Conservation (phyloP, 2,113 vertebrate species). For the Sylvilagus bachmani region DNA sequence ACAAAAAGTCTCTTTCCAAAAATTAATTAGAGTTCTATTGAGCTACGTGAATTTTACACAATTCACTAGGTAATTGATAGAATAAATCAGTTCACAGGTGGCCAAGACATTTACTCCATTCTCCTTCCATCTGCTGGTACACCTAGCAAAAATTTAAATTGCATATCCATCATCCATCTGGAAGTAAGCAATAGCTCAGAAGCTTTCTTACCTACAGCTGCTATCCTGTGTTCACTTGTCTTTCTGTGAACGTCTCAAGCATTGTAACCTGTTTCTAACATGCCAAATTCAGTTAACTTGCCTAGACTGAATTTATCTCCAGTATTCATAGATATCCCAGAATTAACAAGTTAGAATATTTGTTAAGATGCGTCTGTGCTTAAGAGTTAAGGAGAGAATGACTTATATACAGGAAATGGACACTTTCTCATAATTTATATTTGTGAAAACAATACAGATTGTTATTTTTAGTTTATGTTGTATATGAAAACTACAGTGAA, state of each 20-base stretch:
- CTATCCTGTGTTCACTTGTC: background rate
- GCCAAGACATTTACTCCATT: constrained; percentile 63
- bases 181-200: constrained; percentile 64
- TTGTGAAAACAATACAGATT: background rate
- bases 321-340: background rate
- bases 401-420: background rate
- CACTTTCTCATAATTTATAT: background rate
- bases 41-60: constrained; percentile 81
- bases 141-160: constrained; percentile 77
- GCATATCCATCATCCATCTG: constrained; percentile 68
- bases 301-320: background rate
- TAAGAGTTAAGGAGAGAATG: background rate
- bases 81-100: constrained; percentile 72
- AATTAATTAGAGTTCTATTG: constrained; percentile 84
- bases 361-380: background rate
- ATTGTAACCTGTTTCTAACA: constrained; percentile 20
- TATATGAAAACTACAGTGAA: background rate
- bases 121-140: constrained; percentile 77
- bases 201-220: constrained; percentile 60
- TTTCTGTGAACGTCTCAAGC: constrained; percentile 58
- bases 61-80: constrained; percentile 75
- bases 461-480: constrained; percentile 35
- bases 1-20: constrained; percentile 74
- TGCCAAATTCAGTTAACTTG: background rate
- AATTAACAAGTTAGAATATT: background rate